Evolutionary conservation across 1,140 invertebrate genomes (phyloP), one percentile per base, ranked within the genome.

Genomic region (Mercenaria mercenaria): DNA sequence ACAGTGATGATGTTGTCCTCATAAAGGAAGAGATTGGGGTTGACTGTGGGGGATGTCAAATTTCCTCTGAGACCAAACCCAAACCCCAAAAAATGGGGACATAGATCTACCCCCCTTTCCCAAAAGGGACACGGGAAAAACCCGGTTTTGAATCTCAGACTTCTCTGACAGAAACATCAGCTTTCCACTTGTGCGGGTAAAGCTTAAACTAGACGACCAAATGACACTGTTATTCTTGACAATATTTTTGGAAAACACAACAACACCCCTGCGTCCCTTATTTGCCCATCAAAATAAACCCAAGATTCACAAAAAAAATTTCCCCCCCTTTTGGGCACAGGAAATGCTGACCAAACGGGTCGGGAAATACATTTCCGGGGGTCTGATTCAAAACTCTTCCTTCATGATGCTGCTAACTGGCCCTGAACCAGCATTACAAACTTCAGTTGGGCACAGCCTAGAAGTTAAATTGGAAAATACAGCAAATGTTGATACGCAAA

Each of bases 1-100:
- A 89, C 37, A 82, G 59, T 76, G 87, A 89, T 82, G 87, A 89
- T 81, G 87, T 89, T 50, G 79, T 89, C 1, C 64, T 89, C 20
- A 82, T 89, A 15, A 89, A 82, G 1, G 87, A 82, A 39, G 87
- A 89, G 79, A 89, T 89, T 18, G 87, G 82, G 29, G 77, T 89
- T 0, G 87, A 89, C 79, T 26, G 77, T 59, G 87, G 82, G n/a
- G 20, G 87, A 89, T 74, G 76, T 80, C 32, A 89, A 82, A 3
- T 89, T 89, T 47, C 77, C 29, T 89, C 87, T 23, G 87, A 89
- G 32, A 89, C 79, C 3, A 88, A 81, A 72, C n/a, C 76, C n/a
- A 18, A 29, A 18, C 86, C 56, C 13, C n/a, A n/a, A n/a, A n/a
- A n/a, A n/a, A n/a, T n/a, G n/a, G n/a, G n/a, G n/a, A n/a, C n/a